Evolutionary conservation across 2,113 vertebrate species (phyloP), one percentile per base, ranked within the genome.

Genomic region (Azemiops feae): DNA sequence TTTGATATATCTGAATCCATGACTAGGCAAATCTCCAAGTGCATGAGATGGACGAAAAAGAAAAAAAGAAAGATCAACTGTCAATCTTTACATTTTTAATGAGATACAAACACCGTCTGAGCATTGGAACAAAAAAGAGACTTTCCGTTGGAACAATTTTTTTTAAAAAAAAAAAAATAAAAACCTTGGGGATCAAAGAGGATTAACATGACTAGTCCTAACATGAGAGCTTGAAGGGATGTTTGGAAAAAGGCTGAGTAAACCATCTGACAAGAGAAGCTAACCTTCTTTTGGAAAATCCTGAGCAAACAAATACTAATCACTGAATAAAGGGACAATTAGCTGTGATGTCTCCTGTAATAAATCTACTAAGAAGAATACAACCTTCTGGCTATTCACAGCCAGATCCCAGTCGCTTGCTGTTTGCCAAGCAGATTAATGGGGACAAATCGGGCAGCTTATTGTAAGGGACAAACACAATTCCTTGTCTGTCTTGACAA

Each of bases 281-380:
- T 22, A 64, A 64, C 92, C 95, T 95, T 45, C 69, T 91, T 92
- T 95, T 88, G 87, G 97, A 95, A 97, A 97, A 96, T 95, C 96
- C 96, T 97, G 93, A 57, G 92, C 97, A 98, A 98, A 98, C 96
- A 98, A 27, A 7, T 39, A 54, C 97, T 98, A 97, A 98, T 98
- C 97, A 95, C 95, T n/a, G 94, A 96, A 97, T 97, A 97, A 98
- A 97, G 96, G 97, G 93, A 95, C 97, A 97, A 98, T 98, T 98
- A 98, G 97, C 96, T 64, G 94, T 27, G 8, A 58, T 8, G 6
- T 96, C 96, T 92, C 95, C 0, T 2, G 92, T 91, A 97, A 97
- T 97, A 97, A 97, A 97, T 97, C 97, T 92, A 94, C 94, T 97
- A 97, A 97, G 97, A 90, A 97, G 96, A 97, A 96, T 94, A 96